Conservation (phyloP, 2,888 invertebrate species). For the Pteria penguin region DNA sequence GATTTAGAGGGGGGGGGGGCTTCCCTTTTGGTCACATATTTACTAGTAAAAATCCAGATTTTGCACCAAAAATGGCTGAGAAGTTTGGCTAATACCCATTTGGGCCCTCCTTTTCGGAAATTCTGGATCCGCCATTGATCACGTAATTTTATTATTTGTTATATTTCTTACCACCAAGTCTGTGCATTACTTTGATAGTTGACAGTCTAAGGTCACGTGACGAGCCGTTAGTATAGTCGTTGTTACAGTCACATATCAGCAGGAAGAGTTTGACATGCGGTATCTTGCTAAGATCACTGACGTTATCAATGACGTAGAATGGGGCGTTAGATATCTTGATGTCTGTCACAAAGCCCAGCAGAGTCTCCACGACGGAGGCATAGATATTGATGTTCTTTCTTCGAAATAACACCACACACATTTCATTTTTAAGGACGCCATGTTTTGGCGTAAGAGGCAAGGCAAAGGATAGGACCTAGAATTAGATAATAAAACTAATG, state of each 20-base stretch:
- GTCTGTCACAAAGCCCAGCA: constrained; percentile 65
- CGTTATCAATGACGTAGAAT: constrained; percentile 60
- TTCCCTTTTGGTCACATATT: too few species aligned
- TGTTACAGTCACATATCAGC: constrained; percentile 66
- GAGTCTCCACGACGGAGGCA: constrained; percentile 59
- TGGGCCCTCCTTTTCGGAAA: too few species aligned
- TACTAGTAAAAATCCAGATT: too few species aligned
- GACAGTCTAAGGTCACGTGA: constrained; percentile 61
- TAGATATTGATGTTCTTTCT: constrained; percentile 60
- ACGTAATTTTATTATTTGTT: too few species aligned
- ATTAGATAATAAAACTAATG: constrained; percentile 4
- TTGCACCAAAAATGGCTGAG: too few species aligned
- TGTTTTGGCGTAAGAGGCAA: constrained; percentile 63
- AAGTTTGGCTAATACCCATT: too few species aligned
- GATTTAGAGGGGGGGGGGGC: too few species aligned
- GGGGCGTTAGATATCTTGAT: constrained; percentile 64
- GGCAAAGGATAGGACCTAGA: constrained; percentile 14
- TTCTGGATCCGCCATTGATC: too few species aligned
- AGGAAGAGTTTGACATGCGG: constrained; percentile 69
- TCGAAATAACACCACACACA: constrained; percentile 66
- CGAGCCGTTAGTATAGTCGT: constrained; percentile 52
- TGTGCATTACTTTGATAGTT: constrained; percentile 62
- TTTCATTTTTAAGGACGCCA: constrained; percentile 61
- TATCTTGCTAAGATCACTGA: constrained; percentile 63
- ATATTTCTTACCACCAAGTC: constrained; percentile 53